Base-by-base conservation (phyloP, 2,113 vertebrate species). In the Hucho hucho region DNA sequence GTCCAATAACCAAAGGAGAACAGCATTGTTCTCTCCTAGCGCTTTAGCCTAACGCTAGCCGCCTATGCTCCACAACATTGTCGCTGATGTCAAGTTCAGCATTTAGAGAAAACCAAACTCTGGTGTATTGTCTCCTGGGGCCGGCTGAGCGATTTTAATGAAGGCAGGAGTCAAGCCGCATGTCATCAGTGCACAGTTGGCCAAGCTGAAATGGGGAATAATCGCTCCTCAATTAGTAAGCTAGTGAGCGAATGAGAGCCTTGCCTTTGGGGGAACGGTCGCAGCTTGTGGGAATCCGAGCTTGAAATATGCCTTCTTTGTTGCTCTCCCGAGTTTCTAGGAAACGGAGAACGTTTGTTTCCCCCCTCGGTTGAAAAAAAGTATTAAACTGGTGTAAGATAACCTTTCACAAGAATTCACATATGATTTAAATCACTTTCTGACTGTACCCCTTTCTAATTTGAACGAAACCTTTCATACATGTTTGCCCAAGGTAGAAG, bases 21-120 rank as follows among this genome's bases (percentile, higher is more conserved):
- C 47, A 61, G 2, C 25, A 64, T 43, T 9, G 47, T 1, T 16
- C 2, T 18, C 14, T 9, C 59, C 75, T 4, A 53, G n/a, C 24
- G 24, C 13, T 13, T 47, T 16, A 70, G 46, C 22, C 9, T 65
- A 14, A 6, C 46, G 16, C 25, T 70, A 70, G 68, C 68, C 46
- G 3, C 49, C 49, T 25, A 16, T 25, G 46, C 18, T 26, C 69
- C 47, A 16, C 22, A 24, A 46, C 46, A 0, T 74, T 81, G 24
- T 46, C 37, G 53, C 53, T 4, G 4, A 43, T 79, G 64, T 49
- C 71, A 81, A 83, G 74, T 82, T 77, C 74, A 82, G 61, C 59
- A 1, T 47, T 6, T 24, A 72, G 72, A 73, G 69, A 29, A 77
- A 83, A 66, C 64, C 74, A 22, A 79, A 64, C 59, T 65, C 26